Conservation (phyloP, 2,797 vertebrate genomes). For the Poecilia wingei region DNA sequence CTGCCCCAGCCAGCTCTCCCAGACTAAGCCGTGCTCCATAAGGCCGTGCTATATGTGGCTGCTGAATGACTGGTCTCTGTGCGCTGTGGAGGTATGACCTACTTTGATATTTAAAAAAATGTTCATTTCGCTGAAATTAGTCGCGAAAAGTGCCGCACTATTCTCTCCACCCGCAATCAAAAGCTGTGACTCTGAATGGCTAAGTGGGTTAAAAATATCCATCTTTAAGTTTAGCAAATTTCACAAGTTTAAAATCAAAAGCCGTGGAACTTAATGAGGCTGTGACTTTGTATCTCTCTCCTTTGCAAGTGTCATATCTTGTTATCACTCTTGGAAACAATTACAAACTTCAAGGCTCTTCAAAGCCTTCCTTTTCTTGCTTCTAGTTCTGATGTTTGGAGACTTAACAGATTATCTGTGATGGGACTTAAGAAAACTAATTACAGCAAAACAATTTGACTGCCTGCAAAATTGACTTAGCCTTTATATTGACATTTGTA, state of each 20-base stretch:
- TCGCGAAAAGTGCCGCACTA: not conserved
- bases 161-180: not conserved
- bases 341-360: not conserved
- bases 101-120: not conserved
- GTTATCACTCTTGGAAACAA: not conserved
- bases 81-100: slow-evolving; percentile 86
- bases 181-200: not conserved
- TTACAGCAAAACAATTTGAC: not conserved
- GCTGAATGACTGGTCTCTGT: slow-evolving; percentile 89
- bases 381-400: not conserved
- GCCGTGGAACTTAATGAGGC: not conserved
- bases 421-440: not conserved
- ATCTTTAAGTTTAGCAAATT: not conserved
- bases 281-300: not conserved
- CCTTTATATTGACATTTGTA: not conserved
- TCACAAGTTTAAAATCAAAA: not conserved
- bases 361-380: not conserved
- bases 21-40: slow-evolving; percentile 88
- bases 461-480: not conserved
- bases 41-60: slow-evolving; percentile 92
- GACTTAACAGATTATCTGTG: not conserved
- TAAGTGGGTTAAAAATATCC: slow-evolving; percentile 5
- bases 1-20: slow-evolving; percentile 87
- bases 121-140: not conserved
- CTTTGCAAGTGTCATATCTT: not conserved